Base-by-base conservation (phyloP, 2,797 vertebrate species). In the Pogonophryne albipinna region DNA sequence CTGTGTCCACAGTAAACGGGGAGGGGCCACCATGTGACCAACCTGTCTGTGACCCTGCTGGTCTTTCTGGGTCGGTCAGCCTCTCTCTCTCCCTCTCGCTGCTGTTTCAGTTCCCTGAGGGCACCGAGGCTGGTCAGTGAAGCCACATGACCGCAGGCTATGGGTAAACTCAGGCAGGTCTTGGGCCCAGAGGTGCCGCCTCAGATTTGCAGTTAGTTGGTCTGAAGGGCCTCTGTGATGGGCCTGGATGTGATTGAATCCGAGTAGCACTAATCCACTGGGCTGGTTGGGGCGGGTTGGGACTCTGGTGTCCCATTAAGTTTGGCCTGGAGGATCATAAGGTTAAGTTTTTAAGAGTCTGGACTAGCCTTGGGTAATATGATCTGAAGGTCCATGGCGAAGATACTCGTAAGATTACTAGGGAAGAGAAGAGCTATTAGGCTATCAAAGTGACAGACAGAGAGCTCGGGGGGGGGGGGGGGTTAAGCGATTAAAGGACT, bases 231-330 rank as follows among this genome's bases (percentile, higher is more conserved):
- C 79, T 78, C 63, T 62, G 74, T 87, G 84, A 91, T 19, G 79
- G 79, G 74, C 81, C 75, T 68, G 83, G 80, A 91, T 81, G 80
- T 90, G 92, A 93, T 94, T 63, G 49, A 82, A 92, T 92, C 80
- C 55, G 90, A 94, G 91, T 89, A 91, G 89, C 85, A 86, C 87
- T 95, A 93, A 95, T 93, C 76, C 84, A 87, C 77, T 79, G 87
- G 90, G 87, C 95, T 95, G 95, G 95, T 93, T 85, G 84, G 53
- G 88, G 87, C 91, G 89, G 92, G 93, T 94, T 93, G 89, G 85
- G 82, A 92, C 92, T 94, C 94, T 95, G 95, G 94, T 95, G 93
- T 91, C 94, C 93, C 85, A 93, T 93, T 94, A 93, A 93, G 81
- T 84, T 89, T 94, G 84, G 89, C 93, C 93, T 78, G 73, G 85